These are phyloP conservation scores for Phodopus roborovskii DNA, from an alignment of 2,113 vertebrate species.

Conservation along the genomic window DNA sequence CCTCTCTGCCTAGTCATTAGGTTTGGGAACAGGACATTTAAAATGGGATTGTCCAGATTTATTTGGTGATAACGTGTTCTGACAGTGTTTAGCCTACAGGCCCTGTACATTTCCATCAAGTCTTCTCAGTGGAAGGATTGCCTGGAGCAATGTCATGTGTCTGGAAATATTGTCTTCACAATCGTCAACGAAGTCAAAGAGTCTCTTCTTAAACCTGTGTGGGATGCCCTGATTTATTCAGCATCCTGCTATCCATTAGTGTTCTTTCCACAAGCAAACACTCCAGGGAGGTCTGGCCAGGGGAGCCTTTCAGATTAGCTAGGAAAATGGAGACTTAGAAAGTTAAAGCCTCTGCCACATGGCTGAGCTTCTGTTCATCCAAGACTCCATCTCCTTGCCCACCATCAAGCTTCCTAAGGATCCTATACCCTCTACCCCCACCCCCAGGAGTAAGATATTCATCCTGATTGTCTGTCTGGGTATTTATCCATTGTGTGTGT, in stretches of 20 bases:
- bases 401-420: not conserved
- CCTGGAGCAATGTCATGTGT: slow-evolving; percentile 61
- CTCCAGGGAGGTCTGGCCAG: slow-evolving; percentile 40
- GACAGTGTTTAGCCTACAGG: slow-evolving; percentile 75
- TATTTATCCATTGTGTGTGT: not conserved
- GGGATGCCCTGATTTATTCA: slow-evolving; percentile 55
- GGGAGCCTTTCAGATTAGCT: slow-evolving; percentile 51
- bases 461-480: not conserved
- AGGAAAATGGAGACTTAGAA: slow-evolving; percentile 44
- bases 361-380: slow-evolving; percentile 30
- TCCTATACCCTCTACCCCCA: not conserved
- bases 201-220: slow-evolving; percentile 64
- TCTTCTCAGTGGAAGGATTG: slow-evolving; percentile 46
- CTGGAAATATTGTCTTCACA: slow-evolving; percentile 68
- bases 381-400: slow-evolving; percentile 5
- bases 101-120: slow-evolving; percentile 65
- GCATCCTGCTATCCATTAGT: slow-evolving; percentile 48
- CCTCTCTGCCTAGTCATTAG: slow-evolving; percentile 55
- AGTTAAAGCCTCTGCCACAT: slow-evolving; percentile 26
- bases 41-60: slow-evolving; percentile 67
- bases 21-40: slow-evolving; percentile 54
- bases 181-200: slow-evolving; percentile 57
- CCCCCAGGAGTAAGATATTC: not conserved
- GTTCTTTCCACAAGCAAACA: slow-evolving; percentile 54
- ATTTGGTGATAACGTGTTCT: slow-evolving; percentile 66